A percentile compares a stretch with the other conserved stretches of the same genome.
These are phyloP conservation scores for Hemicrepidius hirtus DNA, from an alignment of 2,888 invertebrate species.

Conservation along the genomic window DNA sequence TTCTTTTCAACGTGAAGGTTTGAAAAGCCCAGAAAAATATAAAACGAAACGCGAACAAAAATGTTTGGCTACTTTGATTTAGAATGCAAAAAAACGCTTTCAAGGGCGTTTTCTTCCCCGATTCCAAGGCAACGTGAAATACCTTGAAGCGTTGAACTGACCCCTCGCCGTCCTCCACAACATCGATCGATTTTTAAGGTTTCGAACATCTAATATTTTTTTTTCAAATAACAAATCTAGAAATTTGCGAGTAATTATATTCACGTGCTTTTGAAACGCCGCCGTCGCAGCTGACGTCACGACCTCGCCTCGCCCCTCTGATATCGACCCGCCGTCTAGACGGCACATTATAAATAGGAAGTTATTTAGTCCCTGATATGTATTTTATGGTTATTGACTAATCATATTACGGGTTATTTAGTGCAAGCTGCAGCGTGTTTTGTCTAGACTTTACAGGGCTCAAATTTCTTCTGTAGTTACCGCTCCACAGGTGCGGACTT, in stretches of 20 bases:
- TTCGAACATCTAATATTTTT: no score
- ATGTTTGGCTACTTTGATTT: no score
- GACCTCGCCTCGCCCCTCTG: conserved; percentile 52
- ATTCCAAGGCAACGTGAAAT: no score
- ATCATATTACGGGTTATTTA: conserved; percentile 61
- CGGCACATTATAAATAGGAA: conserved; percentile 67
- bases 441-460: conserved; percentile 51
- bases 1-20: neutral
- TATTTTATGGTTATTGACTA: conserved; percentile 66
- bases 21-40: neutral
- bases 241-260: conserved; percentile 12
- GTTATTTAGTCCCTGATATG: conserved; percentile 64
- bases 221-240: neutral
- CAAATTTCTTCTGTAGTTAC: conserved; percentile 40
- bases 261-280: conserved; percentile 35
- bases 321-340: conserved; percentile 64
- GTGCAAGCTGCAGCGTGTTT: conserved; percentile 52
- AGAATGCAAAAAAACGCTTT: no score
- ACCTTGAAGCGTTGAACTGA: no score
- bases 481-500: conserved; percentile 31
- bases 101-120: no score
- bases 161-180: no score
- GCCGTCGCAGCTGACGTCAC: conserved; percentile 49
- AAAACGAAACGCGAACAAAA: no score
- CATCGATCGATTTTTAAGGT: no score